Evolutionary conservation across 2,888 invertebrate species (phyloP).

Genomic region (Lepidocyrtoides sp.): DNA sequence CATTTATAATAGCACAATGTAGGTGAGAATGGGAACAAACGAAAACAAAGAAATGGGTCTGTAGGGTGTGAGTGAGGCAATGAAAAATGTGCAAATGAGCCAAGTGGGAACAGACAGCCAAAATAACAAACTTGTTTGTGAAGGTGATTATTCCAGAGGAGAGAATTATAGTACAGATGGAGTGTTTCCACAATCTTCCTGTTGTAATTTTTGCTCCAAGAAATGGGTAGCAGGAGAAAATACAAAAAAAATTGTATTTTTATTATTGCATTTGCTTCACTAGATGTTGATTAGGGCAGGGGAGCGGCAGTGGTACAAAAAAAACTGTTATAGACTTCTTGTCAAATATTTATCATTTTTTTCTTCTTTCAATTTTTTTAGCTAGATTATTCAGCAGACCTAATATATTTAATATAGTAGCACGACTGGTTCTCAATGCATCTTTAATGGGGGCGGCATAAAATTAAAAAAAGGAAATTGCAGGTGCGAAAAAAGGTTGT

Average conservation of each 20-base stretch:
- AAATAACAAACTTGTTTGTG: slow-evolving; percentile 21
- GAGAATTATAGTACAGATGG: slow-evolving; percentile 11
- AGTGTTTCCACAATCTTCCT: background rate
- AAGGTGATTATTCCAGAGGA: slow-evolving; percentile 4
- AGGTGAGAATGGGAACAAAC: background rate
- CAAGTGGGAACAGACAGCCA: slow-evolving; percentile 20
- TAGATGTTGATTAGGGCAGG: background rate
- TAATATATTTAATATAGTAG: background rate
- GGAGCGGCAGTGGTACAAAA: background rate
- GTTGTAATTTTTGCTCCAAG: slow-evolving; percentile 29
- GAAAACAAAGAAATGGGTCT: background rate
- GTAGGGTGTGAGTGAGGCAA: background rate
- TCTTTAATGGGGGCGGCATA: background rate
- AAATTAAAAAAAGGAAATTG: background rate
- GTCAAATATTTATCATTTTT: slow-evolving; percentile 17
- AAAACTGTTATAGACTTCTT: background rate
- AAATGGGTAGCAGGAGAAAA: background rate
- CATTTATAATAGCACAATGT: background rate
- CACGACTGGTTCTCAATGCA: background rate
- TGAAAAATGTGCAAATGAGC: slow-evolving; percentile 47
- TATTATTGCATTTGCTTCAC: slow-evolving; percentile 5
- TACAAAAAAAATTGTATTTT: slow-evolving; percentile 20
- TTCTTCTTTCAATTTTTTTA: background rate
- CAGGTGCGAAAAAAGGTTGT: slow-evolving; percentile 32
- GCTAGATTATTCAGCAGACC: background rate